phyloP scores from a whole-genome alignment of 2,888 invertebrate genomes.

The Folsomia manolachei region DNA sequence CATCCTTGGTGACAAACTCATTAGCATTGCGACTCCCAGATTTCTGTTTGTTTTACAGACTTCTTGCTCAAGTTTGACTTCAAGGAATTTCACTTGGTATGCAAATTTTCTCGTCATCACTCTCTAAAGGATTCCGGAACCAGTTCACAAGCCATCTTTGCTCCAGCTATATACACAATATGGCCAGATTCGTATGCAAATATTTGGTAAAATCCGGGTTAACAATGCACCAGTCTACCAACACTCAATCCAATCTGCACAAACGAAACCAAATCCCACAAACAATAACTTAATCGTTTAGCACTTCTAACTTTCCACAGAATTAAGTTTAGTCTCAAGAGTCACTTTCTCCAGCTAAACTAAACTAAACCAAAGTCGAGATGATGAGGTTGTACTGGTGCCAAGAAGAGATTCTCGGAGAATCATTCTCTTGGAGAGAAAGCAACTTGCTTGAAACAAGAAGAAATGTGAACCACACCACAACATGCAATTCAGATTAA shows the following conservation, averaged over 20 bases:
- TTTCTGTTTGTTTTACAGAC: background rate
- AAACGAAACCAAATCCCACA: background rate
- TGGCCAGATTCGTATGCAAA: background rate
- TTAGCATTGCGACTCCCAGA: background rate
- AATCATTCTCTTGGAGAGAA: background rate
- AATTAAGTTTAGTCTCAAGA: background rate
- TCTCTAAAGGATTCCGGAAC: background rate
- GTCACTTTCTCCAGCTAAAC: background rate
- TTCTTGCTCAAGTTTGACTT: background rate
- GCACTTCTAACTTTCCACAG: background rate
- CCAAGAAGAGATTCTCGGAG: background rate
- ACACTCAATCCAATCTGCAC: no score
- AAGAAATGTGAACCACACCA: no score
- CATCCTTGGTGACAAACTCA: background rate
- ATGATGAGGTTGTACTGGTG: background rate
- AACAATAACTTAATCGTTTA: background rate
- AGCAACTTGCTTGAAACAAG: no score
- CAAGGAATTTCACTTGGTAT: background rate
- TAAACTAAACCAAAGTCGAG: background rate
- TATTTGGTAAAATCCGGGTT: background rate
- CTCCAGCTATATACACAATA: background rate
- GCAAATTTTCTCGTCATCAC: background rate
- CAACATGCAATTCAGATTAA: no score
- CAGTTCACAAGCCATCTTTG: background rate
- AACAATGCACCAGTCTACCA: no score